These are phyloP conservation scores for Drosophila lacertosa DNA, from an alignment of 1,140 invertebrate species.

Conservation along the genomic window DNA sequence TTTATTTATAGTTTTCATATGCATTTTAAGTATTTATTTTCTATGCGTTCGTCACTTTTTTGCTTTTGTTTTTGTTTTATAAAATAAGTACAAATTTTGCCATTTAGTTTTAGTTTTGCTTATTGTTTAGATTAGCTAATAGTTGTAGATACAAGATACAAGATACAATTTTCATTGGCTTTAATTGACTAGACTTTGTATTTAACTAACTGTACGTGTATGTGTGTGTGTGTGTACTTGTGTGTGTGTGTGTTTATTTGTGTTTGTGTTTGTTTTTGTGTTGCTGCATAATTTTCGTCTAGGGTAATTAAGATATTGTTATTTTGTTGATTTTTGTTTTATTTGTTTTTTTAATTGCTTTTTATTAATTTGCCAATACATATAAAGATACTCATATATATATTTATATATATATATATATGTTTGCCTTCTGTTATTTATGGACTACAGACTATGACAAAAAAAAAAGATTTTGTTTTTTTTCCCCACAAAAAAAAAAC, in stretches of 20 bases:
- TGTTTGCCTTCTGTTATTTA: conserved; percentile 59
- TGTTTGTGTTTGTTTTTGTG: conserved; percentile 22
- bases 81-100: conserved; percentile 74
- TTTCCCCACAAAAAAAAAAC: conserved; percentile 16
- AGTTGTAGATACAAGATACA: conserved; percentile 45
- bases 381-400: background rate
- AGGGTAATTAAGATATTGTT: conserved; percentile 57
- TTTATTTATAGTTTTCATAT: conserved; percentile 62
- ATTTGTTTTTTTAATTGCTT: conserved; percentile 68
- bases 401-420: background rate
- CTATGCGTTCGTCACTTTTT: too few relatives aligned
- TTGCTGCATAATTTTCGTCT: conserved; percentile 55
- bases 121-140: conserved; percentile 61
- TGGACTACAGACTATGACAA: conserved; percentile 65
- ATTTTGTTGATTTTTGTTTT: conserved; percentile 33
- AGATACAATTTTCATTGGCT: conserved; percentile 62
- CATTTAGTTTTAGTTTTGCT: conserved; percentile 23
- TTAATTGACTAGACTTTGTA: conserved; percentile 78
- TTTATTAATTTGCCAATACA: conserved; percentile 80
- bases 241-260: conserved; percentile 6
- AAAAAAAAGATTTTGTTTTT: conserved; percentile 40
- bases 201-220: conserved; percentile 10
- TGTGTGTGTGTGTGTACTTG: conserved; percentile 17
- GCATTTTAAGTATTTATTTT: conserved; percentile 32
- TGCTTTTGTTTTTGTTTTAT: too few relatives aligned